These are phyloP conservation scores for Columba guinea DNA, from an alignment of 2,797 vertebrate genomes.

Conservation along the genomic window DNA sequence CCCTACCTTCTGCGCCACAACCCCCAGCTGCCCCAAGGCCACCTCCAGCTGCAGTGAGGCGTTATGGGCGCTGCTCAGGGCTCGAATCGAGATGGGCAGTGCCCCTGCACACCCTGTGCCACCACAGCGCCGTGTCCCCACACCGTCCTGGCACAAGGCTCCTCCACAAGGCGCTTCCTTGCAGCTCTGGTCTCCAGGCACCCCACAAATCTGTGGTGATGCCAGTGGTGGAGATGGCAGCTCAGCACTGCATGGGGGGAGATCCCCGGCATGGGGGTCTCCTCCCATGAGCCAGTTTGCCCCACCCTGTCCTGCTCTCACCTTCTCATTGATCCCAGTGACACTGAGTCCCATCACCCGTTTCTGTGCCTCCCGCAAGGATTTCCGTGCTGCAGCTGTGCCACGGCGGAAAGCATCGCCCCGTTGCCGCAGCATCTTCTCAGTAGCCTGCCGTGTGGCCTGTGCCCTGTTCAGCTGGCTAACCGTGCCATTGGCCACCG, in stretches of 20 bases:
- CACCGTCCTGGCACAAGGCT: slow-evolving; percentile 78
- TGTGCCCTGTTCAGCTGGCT: slow-evolving; percentile 68
- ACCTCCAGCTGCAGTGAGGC: slow-evolving; percentile 69
- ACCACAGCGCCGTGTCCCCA: slow-evolving; percentile 76
- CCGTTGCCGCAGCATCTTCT: slow-evolving; percentile 65
- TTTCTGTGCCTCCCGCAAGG: slow-evolving; percentile 77
- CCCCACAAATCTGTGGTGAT: slow-evolving; percentile 65
- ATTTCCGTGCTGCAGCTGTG: slow-evolving; percentile 74
- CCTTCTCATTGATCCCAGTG: slow-evolving; percentile 79
- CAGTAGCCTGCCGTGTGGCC: neutral
- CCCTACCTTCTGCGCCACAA: slow-evolving; percentile 79
- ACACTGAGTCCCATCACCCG: slow-evolving; percentile 73
- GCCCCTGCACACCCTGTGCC: slow-evolving; percentile 80
- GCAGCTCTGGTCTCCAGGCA: slow-evolving; percentile 70
- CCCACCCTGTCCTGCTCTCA: neutral
- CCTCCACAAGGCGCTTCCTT: slow-evolving; percentile 78
- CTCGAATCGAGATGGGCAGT: slow-evolving; percentile 70
- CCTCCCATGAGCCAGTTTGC: fast-evolving
- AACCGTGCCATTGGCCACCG: slow-evolving; percentile 61
- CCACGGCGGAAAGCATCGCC: slow-evolving; percentile 66
- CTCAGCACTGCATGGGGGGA: fast-evolving
- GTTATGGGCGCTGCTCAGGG: slow-evolving; percentile 69
- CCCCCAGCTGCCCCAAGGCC: slow-evolving; percentile 73
- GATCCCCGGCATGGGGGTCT: fast-evolving
- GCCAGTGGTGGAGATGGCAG: neutral